Percentiles rank a stretch among this genome's conserved stretches.
Evolutionary conservation across 2,888 invertebrate genomes (phyloP).

Genomic region (Ochropleura plecta): DNA sequence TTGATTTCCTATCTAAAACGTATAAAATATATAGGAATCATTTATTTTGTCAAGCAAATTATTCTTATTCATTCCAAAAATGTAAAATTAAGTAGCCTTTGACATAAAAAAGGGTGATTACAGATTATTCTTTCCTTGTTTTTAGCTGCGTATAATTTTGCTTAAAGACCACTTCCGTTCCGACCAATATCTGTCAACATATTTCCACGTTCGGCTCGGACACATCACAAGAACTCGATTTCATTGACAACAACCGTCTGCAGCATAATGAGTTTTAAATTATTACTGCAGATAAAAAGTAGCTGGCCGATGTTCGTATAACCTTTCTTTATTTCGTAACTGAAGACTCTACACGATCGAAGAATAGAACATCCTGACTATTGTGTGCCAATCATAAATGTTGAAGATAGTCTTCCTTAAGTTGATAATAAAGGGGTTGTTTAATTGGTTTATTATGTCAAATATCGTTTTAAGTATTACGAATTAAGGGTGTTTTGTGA

Average conservation of each 20-base stretch:
- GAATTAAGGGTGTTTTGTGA: constrained; percentile 58
- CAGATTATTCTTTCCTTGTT: constrained; percentile 86
- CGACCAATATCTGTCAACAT: constrained; percentile 90
- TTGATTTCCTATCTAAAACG: constrained; percentile 9
- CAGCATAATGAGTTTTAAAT: constrained; percentile 90
- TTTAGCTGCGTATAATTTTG: constrained; percentile 87
- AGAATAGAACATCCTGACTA: constrained; percentile 59
- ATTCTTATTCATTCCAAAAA: constrained; percentile 54
- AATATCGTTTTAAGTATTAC: constrained; percentile 52
- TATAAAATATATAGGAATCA: background rate
- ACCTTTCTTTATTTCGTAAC: constrained; percentile 85
- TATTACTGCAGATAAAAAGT: constrained; percentile 89
- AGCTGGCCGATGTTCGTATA: constrained; percentile 79
- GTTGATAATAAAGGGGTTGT: constrained; percentile 49
- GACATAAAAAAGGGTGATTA: constrained; percentile 81
- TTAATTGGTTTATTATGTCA: constrained; percentile 44
- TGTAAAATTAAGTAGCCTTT: constrained; percentile 75
- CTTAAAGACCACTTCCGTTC: constrained; percentile 88
- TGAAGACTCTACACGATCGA: constrained; percentile 76
- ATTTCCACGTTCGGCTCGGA: constrained; percentile 87
- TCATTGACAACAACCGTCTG: constrained; percentile 88
- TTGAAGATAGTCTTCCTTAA: constrained; percentile 51
- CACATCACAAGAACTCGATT: constrained; percentile 90
- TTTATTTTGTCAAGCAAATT: constrained; percentile 25
- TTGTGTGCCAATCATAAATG: constrained; percentile 49